These are phyloP conservation scores for Asarcornis scutulata DNA, from an alignment of 2,113 vertebrate species.

Conservation along the genomic window DNA sequence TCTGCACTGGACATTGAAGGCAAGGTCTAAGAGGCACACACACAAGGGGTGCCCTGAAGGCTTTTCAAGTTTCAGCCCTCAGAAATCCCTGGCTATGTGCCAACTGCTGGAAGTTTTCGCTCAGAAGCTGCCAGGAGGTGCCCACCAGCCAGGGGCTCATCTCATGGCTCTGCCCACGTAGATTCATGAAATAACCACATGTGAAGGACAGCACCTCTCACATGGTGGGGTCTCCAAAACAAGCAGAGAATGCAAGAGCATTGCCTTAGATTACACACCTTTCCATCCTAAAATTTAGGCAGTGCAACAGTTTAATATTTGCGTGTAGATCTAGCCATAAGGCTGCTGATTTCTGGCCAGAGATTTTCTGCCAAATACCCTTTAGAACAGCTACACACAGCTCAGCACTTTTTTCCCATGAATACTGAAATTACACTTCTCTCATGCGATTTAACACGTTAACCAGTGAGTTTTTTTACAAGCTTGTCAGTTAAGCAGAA, in stretches of 20 bases:
- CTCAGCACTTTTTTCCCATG: not conserved
- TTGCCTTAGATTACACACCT: not conserved
- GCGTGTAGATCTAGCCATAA: not conserved
- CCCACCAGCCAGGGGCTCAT: not conserved
- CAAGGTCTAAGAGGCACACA: not conserved
- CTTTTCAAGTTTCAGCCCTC: not conserved
- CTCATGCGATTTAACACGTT: not conserved
- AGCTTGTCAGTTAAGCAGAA: not conserved
- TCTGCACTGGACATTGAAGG: not conserved
- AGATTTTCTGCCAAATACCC: not conserved
- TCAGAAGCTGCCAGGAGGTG: not conserved
- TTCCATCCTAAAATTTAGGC: not conserved
- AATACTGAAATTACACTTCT: not conserved
- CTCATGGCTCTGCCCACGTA: not conserved
- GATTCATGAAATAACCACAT: rapidly evolving
- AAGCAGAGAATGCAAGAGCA: not conserved
- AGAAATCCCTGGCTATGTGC: not conserved
- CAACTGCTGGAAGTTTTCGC: not conserved
- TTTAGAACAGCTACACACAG: not conserved
- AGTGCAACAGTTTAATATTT: not conserved
- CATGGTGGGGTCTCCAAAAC: not conserved
- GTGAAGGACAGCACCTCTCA: not conserved
- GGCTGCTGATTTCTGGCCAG: not conserved
- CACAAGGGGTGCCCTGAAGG: not conserved
- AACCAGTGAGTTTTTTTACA: not conserved